Evolutionary conservation across 1,140 invertebrate species (phyloP).

Genomic region (Sipha flava): DNA sequence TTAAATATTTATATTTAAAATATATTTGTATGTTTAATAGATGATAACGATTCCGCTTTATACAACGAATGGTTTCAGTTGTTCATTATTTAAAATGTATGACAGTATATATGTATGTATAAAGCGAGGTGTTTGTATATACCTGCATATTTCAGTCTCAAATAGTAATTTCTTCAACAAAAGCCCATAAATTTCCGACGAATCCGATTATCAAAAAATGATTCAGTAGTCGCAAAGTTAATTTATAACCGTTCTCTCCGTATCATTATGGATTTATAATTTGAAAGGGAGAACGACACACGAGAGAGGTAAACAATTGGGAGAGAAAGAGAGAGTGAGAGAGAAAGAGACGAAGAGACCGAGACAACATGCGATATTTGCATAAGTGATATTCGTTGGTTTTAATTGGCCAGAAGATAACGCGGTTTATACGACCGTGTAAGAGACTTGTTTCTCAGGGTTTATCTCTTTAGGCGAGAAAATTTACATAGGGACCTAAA

Average conservation of each 20-base stretch:
- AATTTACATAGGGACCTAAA: constrained; percentile 12
- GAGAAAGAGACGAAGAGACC: too few species aligned
- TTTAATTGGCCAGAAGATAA: constrained; percentile 18
- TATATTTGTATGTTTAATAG: too few species aligned
- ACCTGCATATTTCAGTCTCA: neutral
- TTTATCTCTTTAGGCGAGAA: neutral
- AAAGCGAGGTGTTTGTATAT: neutral
- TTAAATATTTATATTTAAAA: too few species aligned
- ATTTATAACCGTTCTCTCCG: neutral
- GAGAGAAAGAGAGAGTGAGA: neutral
- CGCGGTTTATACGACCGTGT: constrained; percentile 23
- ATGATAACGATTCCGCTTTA: too few species aligned
- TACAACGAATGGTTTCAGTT: neutral
- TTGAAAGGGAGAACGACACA: neutral
- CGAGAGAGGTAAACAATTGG: neutral
- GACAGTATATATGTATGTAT: neutral
- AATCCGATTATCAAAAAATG: constrained; percentile 13
- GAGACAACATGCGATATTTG: neutral
- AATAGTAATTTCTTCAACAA: neutral
- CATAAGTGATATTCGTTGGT: constrained; percentile 19
- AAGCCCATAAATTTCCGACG: neutral
- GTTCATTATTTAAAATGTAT: neutral
- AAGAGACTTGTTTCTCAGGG: neutral
- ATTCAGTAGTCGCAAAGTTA: neutral
- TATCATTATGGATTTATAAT: constrained; percentile 1